Conservation (phyloP, 2,888 invertebrate species). For the Acleris emargana region DNA sequence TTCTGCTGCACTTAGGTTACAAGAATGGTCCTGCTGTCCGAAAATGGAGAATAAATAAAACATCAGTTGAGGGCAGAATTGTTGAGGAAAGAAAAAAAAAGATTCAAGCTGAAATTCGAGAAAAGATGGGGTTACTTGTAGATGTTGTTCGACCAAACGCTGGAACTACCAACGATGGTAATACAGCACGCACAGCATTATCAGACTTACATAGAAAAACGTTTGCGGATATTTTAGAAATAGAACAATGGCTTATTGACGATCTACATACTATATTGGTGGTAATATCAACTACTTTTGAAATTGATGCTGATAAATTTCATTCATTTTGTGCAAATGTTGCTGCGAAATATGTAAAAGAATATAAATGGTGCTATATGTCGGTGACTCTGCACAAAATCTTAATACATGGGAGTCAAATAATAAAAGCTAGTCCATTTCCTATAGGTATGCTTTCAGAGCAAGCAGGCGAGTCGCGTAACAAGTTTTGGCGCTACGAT, state of each 20-base stretch:
- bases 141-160: conserved; percentile 8
- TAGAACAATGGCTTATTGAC: conserved; percentile 11
- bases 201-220: background rate
- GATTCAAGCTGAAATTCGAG: conserved; percentile 8
- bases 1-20: no score
- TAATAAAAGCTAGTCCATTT: conserved; percentile 3
- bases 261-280: conserved; percentile 15
- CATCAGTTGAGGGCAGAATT: background rate
- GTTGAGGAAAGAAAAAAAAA: background rate
- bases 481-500: no score
- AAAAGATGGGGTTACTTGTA: background rate
- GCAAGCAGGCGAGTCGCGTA: no score
- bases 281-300: conserved; percentile 7
- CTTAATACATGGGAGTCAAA: conserved; percentile 14
- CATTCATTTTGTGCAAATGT: conserved; percentile 10
- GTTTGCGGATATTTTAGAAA: conserved; percentile 7
- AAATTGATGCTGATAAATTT: conserved; percentile 10
- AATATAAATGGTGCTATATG: conserved; percentile 11
- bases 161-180: conserved; percentile 9
- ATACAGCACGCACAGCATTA: background rate
- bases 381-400: conserved; percentile 19
- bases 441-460: no score
- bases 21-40: no score
- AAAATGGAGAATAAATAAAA: no score
- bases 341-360: conserved; percentile 4